These are phyloP conservation scores for Paratilapia polleni DNA, from an alignment of 2,113 vertebrate species.

Conservation along the genomic window DNA sequence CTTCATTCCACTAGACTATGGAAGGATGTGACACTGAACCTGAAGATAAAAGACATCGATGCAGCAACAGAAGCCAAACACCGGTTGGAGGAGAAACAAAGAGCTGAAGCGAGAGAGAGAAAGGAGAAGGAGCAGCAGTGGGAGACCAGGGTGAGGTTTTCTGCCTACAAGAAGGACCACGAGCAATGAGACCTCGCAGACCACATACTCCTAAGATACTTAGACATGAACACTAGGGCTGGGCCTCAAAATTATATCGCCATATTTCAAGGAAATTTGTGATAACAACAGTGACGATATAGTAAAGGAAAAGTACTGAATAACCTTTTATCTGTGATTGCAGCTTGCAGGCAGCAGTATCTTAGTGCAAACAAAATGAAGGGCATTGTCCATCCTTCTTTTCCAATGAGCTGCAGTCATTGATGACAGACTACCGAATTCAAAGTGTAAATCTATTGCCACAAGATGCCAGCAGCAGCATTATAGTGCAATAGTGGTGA, in stretches of 20 bases:
- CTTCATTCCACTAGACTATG: slow-evolving; percentile 83
- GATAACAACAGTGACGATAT: neutral
- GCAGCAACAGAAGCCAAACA: slow-evolving; percentile 96
- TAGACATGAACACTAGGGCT: neutral
- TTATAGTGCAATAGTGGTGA: neutral
- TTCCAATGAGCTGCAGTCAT: neutral
- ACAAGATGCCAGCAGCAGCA: neutral
- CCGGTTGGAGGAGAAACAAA: slow-evolving; percentile 92
- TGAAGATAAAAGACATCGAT: slow-evolving; percentile 96
- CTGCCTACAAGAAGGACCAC: neutral
- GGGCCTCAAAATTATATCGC: neutral
- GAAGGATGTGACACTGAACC: slow-evolving; percentile 95
- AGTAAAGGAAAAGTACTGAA: neutral
- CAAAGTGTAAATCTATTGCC: neutral
- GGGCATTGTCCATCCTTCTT: neutral
- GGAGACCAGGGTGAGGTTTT: slow-evolving; percentile 92
- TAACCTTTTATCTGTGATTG: fast-evolving
- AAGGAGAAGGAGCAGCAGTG: slow-evolving; percentile 95
- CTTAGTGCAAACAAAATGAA: neutral
- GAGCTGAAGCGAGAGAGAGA: slow-evolving; percentile 94
- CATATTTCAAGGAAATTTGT: neutral
- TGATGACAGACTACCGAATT: fast-evolving
- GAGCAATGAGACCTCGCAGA: neutral
- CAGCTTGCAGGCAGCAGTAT: neutral
- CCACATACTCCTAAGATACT: neutral